Conservation (phyloP, 2,797 vertebrate species). For the Petrocephalus sullivani region DNA sequence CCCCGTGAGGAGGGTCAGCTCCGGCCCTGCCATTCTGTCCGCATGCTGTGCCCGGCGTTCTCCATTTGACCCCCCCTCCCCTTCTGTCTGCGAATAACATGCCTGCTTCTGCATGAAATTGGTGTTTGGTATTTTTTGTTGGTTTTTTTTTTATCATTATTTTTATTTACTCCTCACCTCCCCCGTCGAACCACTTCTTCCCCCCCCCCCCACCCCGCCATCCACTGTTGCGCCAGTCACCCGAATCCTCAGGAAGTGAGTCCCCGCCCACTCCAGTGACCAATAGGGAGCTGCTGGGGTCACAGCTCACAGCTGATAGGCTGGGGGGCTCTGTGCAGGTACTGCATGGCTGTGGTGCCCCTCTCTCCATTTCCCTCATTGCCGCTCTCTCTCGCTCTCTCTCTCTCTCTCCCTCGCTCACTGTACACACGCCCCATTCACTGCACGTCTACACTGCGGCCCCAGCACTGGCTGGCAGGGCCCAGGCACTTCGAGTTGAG, state of each 20-base stretch:
- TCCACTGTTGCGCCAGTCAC: slow-evolving; percentile 60
- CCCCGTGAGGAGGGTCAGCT: background rate
- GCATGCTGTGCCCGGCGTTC: background rate
- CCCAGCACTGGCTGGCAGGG: background rate
- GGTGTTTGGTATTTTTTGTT: background rate
- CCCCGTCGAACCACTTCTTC: slow-evolving; percentile 7
- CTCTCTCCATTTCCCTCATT: background rate
- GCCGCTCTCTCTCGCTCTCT: slow-evolving; percentile 6
- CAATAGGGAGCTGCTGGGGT: slow-evolving; percentile 82
- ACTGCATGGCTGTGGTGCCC: slow-evolving; percentile 59
- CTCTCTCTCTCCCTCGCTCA: background rate
- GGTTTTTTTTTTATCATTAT: background rate
- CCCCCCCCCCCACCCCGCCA: background rate
- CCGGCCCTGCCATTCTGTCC: background rate
- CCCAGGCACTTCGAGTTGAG: background rate
- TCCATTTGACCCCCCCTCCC: background rate
- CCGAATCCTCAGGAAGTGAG: slow-evolving; percentile 85
- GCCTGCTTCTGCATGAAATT: slow-evolving; percentile 21
- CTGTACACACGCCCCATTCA: background rate
- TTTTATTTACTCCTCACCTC: slow-evolving; percentile 1
- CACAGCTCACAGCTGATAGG: slow-evolving; percentile 80
- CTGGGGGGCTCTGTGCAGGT: slow-evolving; percentile 89
- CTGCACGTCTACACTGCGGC: background rate
- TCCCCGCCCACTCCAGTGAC: slow-evolving; percentile 80
- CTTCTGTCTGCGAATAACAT: slow-evolving; percentile 4